Percentiles rank a stretch among this genome's conserved stretches.
Evolutionary conservation across 2,113 vertebrate species (phyloP).

Genomic region (Octodon degus): DNA sequence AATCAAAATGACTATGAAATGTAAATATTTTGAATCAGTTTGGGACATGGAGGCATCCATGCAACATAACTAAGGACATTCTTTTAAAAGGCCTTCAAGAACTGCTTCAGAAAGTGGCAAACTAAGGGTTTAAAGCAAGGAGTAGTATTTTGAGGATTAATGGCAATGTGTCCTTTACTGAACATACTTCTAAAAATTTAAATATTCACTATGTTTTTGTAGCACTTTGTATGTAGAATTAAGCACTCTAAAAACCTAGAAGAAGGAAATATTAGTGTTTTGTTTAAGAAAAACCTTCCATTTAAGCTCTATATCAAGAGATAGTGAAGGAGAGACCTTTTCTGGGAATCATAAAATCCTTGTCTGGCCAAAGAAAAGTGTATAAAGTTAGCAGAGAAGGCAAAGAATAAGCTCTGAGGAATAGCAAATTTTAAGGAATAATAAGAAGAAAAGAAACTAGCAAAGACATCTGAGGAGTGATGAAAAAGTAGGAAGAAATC

Average conservation of each 20-base stretch:
- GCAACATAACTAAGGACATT: not conserved
- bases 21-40: not conserved
- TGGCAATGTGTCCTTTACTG: not conserved
- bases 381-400: not conserved
- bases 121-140: not conserved
- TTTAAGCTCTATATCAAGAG: not conserved
- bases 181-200: not conserved
- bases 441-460: constrained; percentile 4
- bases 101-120: not conserved
- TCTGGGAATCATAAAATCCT: not conserved
- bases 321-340: not conserved
- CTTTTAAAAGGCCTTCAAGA: not conserved
- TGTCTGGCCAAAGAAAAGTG: not conserved
- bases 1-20: not conserved
- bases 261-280: not conserved
- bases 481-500: not conserved
- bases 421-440: not conserved
- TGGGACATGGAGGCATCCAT: not conserved
- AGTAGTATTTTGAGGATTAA: not conserved
- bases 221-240: not conserved
- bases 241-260: not conserved
- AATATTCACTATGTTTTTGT: not conserved
- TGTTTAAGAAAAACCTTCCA: constrained; percentile 16
- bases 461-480: not conserved
- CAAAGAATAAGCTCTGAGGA: not conserved